Evolutionary conservation across 2,113 vertebrate species (phyloP).

Genomic region (Phylloscopus whistleri): DNA sequence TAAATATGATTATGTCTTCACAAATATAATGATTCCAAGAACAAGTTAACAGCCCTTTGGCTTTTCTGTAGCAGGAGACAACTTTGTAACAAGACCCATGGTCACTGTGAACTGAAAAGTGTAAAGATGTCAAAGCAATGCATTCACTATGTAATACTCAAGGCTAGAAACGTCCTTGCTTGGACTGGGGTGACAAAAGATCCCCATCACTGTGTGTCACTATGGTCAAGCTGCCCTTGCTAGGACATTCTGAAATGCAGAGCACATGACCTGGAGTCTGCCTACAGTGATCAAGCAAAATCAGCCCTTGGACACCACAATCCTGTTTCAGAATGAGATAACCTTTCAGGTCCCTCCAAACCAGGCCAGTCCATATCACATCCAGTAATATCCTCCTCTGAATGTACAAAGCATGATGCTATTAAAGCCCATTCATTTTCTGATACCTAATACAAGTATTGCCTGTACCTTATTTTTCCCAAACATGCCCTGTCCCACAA

Average conservation of each 20-base stretch:
- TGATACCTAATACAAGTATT: background rate
- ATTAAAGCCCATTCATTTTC: background rate
- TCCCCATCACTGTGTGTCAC: background rate
- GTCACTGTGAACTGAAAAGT: background rate
- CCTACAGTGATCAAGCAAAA: background rate
- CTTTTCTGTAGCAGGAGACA: background rate
- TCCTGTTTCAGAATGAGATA: background rate
- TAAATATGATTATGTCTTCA: background rate
- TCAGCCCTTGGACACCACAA: background rate
- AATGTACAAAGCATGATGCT: background rate
- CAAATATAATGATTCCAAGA: background rate
- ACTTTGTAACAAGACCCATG: background rate
- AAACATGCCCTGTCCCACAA: rapidly evolving
- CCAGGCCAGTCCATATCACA: background rate
- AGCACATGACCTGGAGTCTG: background rate
- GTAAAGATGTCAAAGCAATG: background rate
- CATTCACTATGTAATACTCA: background rate
- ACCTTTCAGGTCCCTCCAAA: background rate
- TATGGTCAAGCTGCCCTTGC: background rate
- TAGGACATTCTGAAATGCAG: background rate
- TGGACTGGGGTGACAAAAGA: background rate
- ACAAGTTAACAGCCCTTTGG: background rate
- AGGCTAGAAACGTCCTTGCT: background rate
- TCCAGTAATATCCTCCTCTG: background rate
- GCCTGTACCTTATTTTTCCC: background rate